Percentiles rank a stretch among this genome's conserved stretches.
These are phyloP conservation scores for Columba guinea DNA, from an alignment of 2,797 vertebrate genomes.

Conservation along the genomic window DNA sequence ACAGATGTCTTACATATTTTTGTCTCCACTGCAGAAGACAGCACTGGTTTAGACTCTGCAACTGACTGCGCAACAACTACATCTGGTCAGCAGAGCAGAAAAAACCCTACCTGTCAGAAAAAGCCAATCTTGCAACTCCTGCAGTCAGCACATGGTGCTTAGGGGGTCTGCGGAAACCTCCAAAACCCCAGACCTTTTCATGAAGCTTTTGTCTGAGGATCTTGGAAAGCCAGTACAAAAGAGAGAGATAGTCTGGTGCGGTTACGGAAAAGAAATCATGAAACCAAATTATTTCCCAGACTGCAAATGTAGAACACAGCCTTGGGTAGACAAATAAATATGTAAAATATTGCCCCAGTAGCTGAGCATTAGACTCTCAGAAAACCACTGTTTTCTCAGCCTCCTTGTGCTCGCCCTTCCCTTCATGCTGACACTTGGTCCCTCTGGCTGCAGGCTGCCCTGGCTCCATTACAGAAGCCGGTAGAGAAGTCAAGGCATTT, in stretches of 20 bases:
- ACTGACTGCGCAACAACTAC: not conserved
- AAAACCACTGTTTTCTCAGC: not conserved
- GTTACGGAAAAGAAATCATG: not conserved
- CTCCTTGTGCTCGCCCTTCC: not conserved
- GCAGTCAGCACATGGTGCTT: not conserved
- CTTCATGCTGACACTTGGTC: not conserved
- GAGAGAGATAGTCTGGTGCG: not conserved
- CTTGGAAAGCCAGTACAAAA: not conserved
- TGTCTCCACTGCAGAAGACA: not conserved
- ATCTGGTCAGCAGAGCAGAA: not conserved
- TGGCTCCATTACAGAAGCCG: not conserved
- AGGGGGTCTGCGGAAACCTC: not conserved
- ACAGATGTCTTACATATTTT: constrained; percentile 4
- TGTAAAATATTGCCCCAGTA: not conserved
- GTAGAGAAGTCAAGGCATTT: not conserved
- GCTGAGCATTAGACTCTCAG: not conserved
- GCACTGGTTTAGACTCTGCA: not conserved
- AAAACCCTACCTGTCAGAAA: not conserved
- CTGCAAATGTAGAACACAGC: not conserved
- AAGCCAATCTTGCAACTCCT: not conserved
- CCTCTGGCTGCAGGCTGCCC: not conserved
- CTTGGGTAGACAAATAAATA: not conserved
- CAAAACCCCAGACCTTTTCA: not conserved
- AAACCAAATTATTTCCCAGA: not conserved
- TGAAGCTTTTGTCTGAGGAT: not conserved